Conservation (phyloP, 2,888 invertebrate genomes). For the Notocelia uddmanniana region DNA sequence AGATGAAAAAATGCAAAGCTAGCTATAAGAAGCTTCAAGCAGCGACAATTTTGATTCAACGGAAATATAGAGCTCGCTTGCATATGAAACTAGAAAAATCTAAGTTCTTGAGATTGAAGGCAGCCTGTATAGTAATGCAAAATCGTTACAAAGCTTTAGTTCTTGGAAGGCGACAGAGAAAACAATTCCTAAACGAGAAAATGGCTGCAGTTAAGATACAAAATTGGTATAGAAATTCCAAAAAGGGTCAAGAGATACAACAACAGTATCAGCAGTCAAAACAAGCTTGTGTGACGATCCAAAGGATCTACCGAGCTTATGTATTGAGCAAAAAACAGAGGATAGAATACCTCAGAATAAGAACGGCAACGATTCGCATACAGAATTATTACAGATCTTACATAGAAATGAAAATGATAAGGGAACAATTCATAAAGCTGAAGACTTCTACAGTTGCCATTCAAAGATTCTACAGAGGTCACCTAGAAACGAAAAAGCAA, state of each 20-base stretch:
- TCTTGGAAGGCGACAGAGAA: constrained; percentile 60
- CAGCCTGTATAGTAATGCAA: constrained; percentile 70
- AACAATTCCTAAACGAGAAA: constrained; percentile 64
- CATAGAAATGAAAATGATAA: constrained; percentile 62
- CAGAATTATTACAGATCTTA: constrained; percentile 71
- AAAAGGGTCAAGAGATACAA: constrained; percentile 58
- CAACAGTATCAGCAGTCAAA: constrained; percentile 61
- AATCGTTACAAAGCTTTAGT: constrained; percentile 68
- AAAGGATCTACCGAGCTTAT: constrained; percentile 72
- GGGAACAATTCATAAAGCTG: constrained; percentile 61
- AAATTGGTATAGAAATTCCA: constrained; percentile 72
- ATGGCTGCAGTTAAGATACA: constrained; percentile 74
- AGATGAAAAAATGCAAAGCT: constrained; percentile 60
- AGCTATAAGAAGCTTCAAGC: constrained; percentile 60
- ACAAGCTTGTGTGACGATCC: constrained; percentile 74
- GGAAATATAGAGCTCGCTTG: constrained; percentile 68
- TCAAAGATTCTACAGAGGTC: constrained; percentile 64
- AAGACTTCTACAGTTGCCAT: constrained; percentile 60
- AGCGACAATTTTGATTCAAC: constrained; percentile 72
- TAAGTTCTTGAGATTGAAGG: constrained; percentile 60
- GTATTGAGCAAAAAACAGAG: constrained; percentile 65
- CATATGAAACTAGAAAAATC: constrained; percentile 65
- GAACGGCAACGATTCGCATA: constrained; percentile 67
- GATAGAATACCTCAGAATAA: constrained; percentile 65
- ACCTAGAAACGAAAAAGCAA: constrained; percentile 59